Conservation (phyloP, 2,888 invertebrate species). For the Stenchaetothrips biformis region DNA sequence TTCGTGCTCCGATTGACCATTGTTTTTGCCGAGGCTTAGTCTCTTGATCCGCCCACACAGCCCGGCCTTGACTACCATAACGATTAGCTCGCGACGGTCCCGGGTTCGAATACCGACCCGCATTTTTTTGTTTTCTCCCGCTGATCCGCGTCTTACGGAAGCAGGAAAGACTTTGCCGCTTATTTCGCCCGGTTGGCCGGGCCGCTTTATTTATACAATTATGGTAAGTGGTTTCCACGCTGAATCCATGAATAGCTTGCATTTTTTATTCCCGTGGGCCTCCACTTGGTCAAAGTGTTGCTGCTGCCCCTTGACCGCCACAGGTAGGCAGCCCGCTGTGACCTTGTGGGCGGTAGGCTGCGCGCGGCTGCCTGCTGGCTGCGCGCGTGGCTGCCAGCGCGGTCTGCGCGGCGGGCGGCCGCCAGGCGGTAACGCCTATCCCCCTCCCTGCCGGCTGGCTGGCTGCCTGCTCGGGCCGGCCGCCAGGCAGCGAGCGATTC, state of each 20-base stretch:
- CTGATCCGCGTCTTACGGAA: no score
- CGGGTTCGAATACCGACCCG: no score
- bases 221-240: neutral
- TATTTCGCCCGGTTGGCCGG: no score
- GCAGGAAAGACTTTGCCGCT: no score
- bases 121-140: no score
- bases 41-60: no score
- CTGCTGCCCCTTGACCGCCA: slow-evolving; percentile 15
- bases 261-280: neutral
- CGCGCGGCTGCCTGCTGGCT: neutral
- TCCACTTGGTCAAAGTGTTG: neutral
- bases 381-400: neutral
- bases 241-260: neutral
- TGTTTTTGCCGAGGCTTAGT: no score
- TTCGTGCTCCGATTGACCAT: no score
- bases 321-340: slow-evolving; percentile 11
- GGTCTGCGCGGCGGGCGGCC: neutral
- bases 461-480: neutral
- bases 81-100: no score
- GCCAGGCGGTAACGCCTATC: neutral
- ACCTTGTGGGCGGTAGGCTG: neutral
- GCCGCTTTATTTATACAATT: no score
- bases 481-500: neutral
- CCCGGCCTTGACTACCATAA: no score
- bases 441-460: neutral